Evolutionary conservation across 2,797 vertebrate species (phyloP).

Genomic region (Acanthopagrus latus): DNA sequence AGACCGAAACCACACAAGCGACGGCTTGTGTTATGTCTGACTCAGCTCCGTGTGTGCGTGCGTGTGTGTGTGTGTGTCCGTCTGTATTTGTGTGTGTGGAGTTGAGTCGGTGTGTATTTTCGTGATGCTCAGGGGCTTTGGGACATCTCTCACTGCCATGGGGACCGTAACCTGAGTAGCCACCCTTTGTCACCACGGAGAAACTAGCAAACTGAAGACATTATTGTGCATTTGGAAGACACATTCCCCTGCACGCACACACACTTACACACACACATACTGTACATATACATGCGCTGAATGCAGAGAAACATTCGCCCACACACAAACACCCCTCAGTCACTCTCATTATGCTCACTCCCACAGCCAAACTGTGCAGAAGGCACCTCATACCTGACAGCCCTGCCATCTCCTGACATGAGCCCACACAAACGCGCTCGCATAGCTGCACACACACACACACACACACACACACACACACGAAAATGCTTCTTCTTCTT

Average conservation of each 20-base stretch:
- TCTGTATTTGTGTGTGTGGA: background rate
- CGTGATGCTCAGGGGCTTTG: slow-evolving; percentile 26
- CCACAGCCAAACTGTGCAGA: slow-evolving; percentile 78
- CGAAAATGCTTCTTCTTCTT: slow-evolving; percentile 15
- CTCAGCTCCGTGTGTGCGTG: slow-evolving; percentile 32
- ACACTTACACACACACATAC: slow-evolving; percentile 12
- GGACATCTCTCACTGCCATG: slow-evolving; percentile 41
- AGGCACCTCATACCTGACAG: slow-evolving; percentile 83
- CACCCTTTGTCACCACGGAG: slow-evolving; percentile 49
- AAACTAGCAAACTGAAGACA: slow-evolving; percentile 53
- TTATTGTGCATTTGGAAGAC: slow-evolving; percentile 50
- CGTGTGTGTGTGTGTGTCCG: background rate
- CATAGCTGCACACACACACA: slow-evolving; percentile 42
- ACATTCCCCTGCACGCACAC: background rate
- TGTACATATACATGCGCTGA: slow-evolving; percentile 51
- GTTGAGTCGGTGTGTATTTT: slow-evolving; percentile 32
- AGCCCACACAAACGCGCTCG: slow-evolving; percentile 69
- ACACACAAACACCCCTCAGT: slow-evolving; percentile 76
- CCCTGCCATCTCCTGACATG: slow-evolving; percentile 77
- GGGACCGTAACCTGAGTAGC: slow-evolving; percentile 59
- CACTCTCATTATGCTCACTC: slow-evolving; percentile 81
- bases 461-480: slow-evolving; percentile 28
- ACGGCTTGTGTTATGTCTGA: slow-evolving; percentile 25
- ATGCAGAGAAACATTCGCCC: slow-evolving; percentile 74
- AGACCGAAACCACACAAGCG: slow-evolving; percentile 37